Conservation (phyloP, 1,140 invertebrate genomes). For the Harpegnathos saltator region DNA sequence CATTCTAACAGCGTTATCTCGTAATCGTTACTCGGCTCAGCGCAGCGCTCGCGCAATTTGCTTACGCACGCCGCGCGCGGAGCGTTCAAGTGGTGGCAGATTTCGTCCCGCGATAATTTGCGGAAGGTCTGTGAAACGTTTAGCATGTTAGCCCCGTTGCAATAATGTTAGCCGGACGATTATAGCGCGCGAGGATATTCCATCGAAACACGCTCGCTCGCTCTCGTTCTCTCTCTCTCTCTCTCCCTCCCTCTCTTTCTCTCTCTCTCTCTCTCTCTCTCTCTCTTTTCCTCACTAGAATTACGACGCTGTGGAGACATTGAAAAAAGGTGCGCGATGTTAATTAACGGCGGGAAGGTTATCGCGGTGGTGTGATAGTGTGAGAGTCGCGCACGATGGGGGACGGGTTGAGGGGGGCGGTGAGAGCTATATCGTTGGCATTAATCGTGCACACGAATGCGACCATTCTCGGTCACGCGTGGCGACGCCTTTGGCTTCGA, state of each 20-base stretch:
- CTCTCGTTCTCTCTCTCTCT: too few relatives aligned
- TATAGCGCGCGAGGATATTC: background rate
- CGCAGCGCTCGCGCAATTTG: background rate
- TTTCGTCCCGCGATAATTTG: background rate
- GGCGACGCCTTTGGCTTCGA: constrained; percentile 54
- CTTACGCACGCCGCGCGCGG: background rate
- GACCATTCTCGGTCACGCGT: constrained; percentile 52
- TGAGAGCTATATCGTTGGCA: background rate
- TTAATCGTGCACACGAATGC: constrained; percentile 34
- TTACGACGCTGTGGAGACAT: background rate
- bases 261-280: too few relatives aligned
- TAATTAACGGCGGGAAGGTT: constrained; percentile 42
- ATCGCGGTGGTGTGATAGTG: background rate
- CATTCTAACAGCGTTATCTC: background rate
- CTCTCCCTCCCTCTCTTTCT: too few relatives aligned
- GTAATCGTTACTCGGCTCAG: background rate
- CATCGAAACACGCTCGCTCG: background rate
- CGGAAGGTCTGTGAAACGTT: background rate
- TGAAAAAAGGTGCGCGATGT: background rate
- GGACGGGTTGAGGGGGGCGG: too few relatives aligned
- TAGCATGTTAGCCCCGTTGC: background rate
- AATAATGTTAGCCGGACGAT: too few relatives aligned
- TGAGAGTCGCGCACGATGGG: too few relatives aligned
- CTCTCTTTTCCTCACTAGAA: background rate
- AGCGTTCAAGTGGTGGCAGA: background rate